A percentile compares a stretch with the other conserved stretches of the same genome.
Conservation (phyloP, 2,797 vertebrate genomes). For the Sitta carolinensis region DNA sequence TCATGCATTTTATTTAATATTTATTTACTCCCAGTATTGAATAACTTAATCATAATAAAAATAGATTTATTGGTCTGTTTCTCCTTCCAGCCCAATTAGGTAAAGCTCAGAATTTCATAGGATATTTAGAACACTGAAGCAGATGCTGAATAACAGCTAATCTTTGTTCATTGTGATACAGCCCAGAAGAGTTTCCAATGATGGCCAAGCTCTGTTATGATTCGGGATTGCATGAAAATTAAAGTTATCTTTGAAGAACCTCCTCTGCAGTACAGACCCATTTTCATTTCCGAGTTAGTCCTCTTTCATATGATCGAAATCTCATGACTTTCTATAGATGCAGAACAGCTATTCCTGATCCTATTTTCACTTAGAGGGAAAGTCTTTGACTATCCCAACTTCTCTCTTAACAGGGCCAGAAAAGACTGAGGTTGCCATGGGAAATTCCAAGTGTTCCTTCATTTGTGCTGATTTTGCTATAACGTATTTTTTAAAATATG, state of each 20-base stretch:
- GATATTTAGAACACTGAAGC: background rate
- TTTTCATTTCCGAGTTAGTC: background rate
- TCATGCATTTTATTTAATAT: background rate
- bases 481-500: background rate
- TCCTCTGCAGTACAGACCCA: background rate
- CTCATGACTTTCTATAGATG: background rate
- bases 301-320: background rate
- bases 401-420: background rate
- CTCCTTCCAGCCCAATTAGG: slow-evolving; percentile 18
- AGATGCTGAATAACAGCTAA: slow-evolving; percentile 3
- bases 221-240: background rate
- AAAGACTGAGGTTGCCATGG: background rate
- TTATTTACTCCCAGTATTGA: background rate
- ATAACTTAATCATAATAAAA: slow-evolving; percentile 44
- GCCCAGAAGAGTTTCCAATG: background rate
- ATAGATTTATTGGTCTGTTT: slow-evolving; percentile 26
- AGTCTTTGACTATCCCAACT: background rate
- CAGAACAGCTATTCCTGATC: background rate
- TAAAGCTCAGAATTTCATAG: slow-evolving; percentile 17
- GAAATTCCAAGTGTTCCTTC: background rate
- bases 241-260: background rate
- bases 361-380: background rate
- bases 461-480: background rate
- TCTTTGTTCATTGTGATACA: slow-evolving; percentile 1
- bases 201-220: background rate